These are phyloP conservation scores for Tupaia tana DNA, from an alignment of 2,113 vertebrate species.

Conservation along the genomic window DNA sequence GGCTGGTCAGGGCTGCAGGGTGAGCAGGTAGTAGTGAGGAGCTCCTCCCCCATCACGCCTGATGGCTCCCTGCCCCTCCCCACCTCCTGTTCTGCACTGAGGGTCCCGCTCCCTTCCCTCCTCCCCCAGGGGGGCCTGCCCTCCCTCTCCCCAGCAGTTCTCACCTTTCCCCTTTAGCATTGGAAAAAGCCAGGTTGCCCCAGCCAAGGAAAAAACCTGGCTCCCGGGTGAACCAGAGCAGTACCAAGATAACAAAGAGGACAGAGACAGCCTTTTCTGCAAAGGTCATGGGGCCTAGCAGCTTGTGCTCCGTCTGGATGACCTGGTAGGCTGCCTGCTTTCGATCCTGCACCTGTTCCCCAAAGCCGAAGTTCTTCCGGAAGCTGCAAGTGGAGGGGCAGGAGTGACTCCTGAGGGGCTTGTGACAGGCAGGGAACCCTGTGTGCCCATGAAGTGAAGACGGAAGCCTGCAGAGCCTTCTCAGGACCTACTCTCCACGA, in stretches of 20 bases:
- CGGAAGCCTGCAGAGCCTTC: not conserved
- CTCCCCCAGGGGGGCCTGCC: not conserved
- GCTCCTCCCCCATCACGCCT: not conserved
- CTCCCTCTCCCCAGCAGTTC: conserved; percentile 48
- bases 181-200: conserved; percentile 88
- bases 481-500: not conserved
- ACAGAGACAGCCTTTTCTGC: conserved; percentile 87
- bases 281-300: conserved; percentile 90
- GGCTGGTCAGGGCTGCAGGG: not conserved
- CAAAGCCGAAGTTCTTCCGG: conserved; percentile 90
- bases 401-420: not conserved
- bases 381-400: conserved; percentile 85
- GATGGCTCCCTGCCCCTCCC: no score
- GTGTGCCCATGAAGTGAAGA: not conserved
- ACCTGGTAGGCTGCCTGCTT: conserved; percentile 85
- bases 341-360: not conserved
- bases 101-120: not conserved
- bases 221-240: conserved; percentile 95
- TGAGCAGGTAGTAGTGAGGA: not conserved
- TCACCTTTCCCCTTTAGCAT: conserved; percentile 81
- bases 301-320: conserved; percentile 89
- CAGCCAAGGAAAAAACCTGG: conserved; percentile 95
- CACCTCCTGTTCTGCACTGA: not conserved
- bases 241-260: conserved; percentile 90
- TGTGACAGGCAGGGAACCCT: not conserved